Evolutionary conservation across 2,113 vertebrate species (phyloP).

Genomic region (Natator depressus): DNA sequence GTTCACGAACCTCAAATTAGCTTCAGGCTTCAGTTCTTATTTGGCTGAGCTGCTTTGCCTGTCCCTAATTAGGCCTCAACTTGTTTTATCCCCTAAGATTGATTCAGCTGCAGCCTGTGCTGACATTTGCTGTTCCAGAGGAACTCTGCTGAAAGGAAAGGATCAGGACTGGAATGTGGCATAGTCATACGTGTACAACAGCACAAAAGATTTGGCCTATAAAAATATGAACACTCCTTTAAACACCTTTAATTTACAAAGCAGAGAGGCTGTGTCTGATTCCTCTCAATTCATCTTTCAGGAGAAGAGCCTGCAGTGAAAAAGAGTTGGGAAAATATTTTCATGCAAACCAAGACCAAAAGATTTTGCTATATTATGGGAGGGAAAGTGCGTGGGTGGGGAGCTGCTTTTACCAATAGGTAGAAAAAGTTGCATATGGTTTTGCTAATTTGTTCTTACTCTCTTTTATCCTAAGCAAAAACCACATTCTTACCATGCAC

Average conservation of each 20-base stretch:
- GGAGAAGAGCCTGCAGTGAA: not conserved
- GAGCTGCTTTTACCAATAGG: fast-evolving
- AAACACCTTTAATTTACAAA: not conserved
- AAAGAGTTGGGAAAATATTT: not conserved
- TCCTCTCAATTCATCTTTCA: not conserved
- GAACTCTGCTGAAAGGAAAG: not conserved
- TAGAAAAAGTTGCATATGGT: not conserved
- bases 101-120: not conserved
- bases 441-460: not conserved
- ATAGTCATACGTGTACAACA: not conserved
- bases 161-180: not conserved
- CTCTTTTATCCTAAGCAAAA: not conserved
- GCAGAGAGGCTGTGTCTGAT: not conserved
- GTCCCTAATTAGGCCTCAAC: not conserved
- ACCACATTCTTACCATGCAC: not conserved
- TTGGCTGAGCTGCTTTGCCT: not conserved
- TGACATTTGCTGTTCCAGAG: not conserved
- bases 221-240: fast-evolving
- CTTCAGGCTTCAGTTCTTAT: not conserved
- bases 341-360: not conserved
- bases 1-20: not conserved
- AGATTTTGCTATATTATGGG: not conserved
- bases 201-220: not conserved
- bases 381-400: not conserved
- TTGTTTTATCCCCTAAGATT: not conserved